These are phyloP conservation scores for Crocuta crocuta DNA, from an alignment of 2,113 vertebrate genomes.

Conservation along the genomic window DNA sequence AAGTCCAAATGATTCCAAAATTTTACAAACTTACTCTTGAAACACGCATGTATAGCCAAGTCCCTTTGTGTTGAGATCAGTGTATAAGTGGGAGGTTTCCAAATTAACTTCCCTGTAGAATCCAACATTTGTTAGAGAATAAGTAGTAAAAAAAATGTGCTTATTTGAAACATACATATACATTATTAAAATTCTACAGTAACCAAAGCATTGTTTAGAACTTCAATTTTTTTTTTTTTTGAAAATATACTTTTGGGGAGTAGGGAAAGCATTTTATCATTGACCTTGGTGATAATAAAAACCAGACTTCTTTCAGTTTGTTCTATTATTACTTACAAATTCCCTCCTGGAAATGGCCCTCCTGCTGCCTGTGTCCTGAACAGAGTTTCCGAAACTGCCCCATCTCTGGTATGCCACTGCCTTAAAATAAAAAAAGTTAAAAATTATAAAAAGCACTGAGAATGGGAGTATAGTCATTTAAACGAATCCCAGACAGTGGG, in stretches of 20 bases:
- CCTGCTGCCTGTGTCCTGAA: background rate
- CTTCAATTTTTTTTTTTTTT: background rate
- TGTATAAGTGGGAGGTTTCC: background rate
- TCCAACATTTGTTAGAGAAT: background rate
- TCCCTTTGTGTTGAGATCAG: background rate
- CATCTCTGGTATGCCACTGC: background rate
- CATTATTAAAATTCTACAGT: background rate
- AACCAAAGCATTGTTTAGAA: constrained; percentile 37
- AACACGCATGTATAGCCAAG: background rate
- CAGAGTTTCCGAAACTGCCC: background rate
- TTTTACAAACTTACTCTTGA: background rate
- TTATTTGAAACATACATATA: background rate
- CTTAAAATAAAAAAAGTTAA: background rate
- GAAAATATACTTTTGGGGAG: background rate
- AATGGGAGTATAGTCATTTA: background rate
- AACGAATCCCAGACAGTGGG: background rate
- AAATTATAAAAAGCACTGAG: background rate
- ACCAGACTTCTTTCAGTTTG: background rate
- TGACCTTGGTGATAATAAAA: constrained; percentile 34
- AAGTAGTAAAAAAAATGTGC: background rate
- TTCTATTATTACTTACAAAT: constrained; percentile 43
- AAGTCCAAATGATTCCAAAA: background rate
- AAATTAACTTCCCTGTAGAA: background rate
- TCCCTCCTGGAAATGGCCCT: background rate
- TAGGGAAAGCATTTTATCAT: background rate